Base-by-base conservation (phyloP, 2,888 invertebrate genomes). In the Dolomedes plantarius region DNA sequence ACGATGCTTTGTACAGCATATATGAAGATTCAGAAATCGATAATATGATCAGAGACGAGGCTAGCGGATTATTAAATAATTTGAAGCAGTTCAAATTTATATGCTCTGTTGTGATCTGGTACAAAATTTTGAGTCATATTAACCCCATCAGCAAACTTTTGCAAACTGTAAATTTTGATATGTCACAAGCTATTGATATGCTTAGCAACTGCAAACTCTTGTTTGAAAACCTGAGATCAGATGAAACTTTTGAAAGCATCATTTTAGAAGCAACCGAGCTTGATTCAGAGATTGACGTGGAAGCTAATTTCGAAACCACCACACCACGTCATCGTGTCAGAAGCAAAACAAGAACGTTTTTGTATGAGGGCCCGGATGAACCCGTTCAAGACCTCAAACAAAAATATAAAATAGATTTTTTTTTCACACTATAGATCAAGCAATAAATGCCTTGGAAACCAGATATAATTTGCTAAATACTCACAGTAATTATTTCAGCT, bases 11-110 rank as follows among this genome's bases (percentile, higher is more conserved):
- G n/a, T n/a, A 28, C 0, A 32, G 36, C 1, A n/a, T 68, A 32
- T 36, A 19, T 36, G 16, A 69, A 36, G 23, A 69, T 16, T 1
- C 16, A 32, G 0, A 31, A n/a, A n/a, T 36, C 2, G 68, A 69
- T 36, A 31, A 0, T n/a, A n/a, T 19, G 1, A 19, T 32, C 6
- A 46, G 46, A 72, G 28, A 72, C 16, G 72, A 72, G n/a, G 50
- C 72, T 23, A n/a, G 16, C 3, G 11, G 2, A 28, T 41, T 72
- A 41, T 23, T 46, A 27, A 72, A 41, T 11, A 13, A 46, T 0
- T 28, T 72, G 13, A 31, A 32, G n/a, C 68, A 68, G n/a, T 68
- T 32, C 32, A 69, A 69, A 36, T 69, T 69, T 39, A 7, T 36
- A 6, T 69, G 68, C n/a, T 69, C 36, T 1, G 3, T 36, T 19